A percentile compares a stretch with the other conserved stretches of the same genome.
These are phyloP conservation scores for Papilio gigon DNA, from an alignment of 2,888 invertebrate genomes.

Conservation along the genomic window DNA sequence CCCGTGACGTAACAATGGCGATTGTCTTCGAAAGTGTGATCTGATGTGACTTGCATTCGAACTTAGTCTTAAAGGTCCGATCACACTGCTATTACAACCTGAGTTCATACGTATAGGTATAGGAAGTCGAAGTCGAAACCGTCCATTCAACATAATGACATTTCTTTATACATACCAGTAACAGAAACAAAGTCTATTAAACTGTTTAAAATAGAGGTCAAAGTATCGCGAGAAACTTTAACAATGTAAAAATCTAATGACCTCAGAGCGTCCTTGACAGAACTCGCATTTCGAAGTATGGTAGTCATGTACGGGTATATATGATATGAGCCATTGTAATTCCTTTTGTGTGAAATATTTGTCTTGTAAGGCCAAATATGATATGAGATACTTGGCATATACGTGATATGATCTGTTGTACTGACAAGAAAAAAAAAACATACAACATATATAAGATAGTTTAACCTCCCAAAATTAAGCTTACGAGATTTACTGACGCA, in stretches of 20 bases:
- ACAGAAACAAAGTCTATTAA: not conserved
- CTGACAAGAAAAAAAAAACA: not conserved
- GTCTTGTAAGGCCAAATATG: constrained; percentile 18
- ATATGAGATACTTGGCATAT: not conserved
- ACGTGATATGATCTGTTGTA: not conserved
- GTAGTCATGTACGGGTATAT: constrained; percentile 23
- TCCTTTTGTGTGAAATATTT: constrained; percentile 28
- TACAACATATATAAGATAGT: not conserved
- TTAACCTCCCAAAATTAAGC: not conserved
- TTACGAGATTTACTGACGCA: too few relatives aligned
- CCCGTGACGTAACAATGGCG: too few relatives aligned
- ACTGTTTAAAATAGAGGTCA: not conserved
- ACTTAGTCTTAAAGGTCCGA: too few relatives aligned
- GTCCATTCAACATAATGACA: not conserved
- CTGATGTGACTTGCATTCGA: too few relatives aligned
- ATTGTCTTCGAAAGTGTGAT: too few relatives aligned
- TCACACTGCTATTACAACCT: too few relatives aligned
- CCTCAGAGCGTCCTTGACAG: not conserved
- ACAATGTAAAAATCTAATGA: constrained; percentile 11
- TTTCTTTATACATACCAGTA: not conserved
- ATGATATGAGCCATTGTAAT: constrained; percentile 15
- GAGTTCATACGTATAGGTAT: too few relatives aligned
- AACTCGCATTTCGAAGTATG: constrained; percentile 9
- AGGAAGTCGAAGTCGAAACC: too few relatives aligned
- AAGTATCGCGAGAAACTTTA: constrained; percentile 10